Evolutionary conservation across 1,140 invertebrate species (phyloP), one percentile per base, ranked within the genome.

Genomic region (Branchinecta lindahli): DNA sequence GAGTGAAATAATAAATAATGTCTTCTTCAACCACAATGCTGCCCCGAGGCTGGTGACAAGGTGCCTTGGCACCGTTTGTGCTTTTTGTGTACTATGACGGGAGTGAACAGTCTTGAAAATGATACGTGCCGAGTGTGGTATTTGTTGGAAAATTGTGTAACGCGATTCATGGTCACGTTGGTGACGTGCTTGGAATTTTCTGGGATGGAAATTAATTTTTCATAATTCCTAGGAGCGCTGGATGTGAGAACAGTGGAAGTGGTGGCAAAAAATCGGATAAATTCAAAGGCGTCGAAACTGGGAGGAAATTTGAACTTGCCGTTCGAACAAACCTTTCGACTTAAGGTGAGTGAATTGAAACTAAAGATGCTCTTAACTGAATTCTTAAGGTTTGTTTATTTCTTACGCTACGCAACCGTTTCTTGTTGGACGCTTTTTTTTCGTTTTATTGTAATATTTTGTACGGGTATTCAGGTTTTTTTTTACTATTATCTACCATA

Each of bases 271-370:
- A 81, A 82, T 71, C 80, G 80, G 74, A 79, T 81, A 69, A 79
- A 67, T 21, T 12, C 65, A 15, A 70, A 70, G 65, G 66, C 78
- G 67, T 81, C 81, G 74, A 73, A 75, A 69, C 75, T 73, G 69
- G 70, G 73, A 66, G 76, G 77, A 72, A 73, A 75, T 66, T 74
- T 72, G 73, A 75, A 77, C 75, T 85, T 87, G 75, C 86, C 86
- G 20, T 88, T 88, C 74, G 87, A 88, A 82, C 85, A 85, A 74
- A 90, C 88, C 44, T 87, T 89, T 76, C 82, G 88, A 75, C 81
- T 90, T 71, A 83, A 85, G 81, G 84, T 81, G 72, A 74, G 74
- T 67, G 46, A 21, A 46, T 70, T 47, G 18, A 20, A 47, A 7
- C 65, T 9, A 18, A 10, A 15, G 47, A 5, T 7, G 33, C 46